These are phyloP conservation scores for Enteromius viviparus DNA, from an alignment of 2,797 vertebrate species.

Conservation along the genomic window DNA sequence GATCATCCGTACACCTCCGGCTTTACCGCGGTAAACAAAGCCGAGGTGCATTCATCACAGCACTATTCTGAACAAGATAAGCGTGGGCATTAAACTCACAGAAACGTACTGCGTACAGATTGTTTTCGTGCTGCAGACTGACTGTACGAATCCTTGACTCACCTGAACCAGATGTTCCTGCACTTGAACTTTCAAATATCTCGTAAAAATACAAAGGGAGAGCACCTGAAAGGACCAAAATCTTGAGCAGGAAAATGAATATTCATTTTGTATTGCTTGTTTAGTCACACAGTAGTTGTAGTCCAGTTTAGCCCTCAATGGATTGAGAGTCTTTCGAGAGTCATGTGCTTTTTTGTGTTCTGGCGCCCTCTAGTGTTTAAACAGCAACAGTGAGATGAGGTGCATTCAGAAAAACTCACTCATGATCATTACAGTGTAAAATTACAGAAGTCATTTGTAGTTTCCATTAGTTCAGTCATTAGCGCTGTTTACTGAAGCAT, in stretches of 20 bases:
- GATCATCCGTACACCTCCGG: slow-evolving; percentile 23
- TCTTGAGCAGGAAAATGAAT: background rate
- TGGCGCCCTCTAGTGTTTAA: slow-evolving; percentile 49
- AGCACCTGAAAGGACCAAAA: background rate
- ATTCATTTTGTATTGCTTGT: background rate
- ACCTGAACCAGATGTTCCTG: background rate
- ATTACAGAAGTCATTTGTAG: background rate
- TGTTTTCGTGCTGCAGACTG: slow-evolving; percentile 11
- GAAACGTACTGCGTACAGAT: slow-evolving; percentile 1
- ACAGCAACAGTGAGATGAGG: background rate
- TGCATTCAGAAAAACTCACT: background rate
- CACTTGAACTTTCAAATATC: slow-evolving; percentile 5
- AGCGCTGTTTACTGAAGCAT: background rate
- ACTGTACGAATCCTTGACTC: background rate
- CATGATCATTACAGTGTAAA: background rate
- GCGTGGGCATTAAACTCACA: background rate
- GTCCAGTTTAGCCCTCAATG: background rate
- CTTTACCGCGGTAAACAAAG: slow-evolving; percentile 21
- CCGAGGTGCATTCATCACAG: background rate
- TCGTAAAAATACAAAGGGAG: background rate
- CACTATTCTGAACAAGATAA: slow-evolving; percentile 14
- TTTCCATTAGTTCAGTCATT: background rate
- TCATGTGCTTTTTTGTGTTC: background rate
- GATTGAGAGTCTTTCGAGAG: background rate
- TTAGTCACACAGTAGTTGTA: background rate